A percentile compares a stretch with the other conserved stretches of the same genome.
phyloP scores from a whole-genome alignment of 2,888 invertebrate species.

The Tanytarsus gracilentus region DNA sequence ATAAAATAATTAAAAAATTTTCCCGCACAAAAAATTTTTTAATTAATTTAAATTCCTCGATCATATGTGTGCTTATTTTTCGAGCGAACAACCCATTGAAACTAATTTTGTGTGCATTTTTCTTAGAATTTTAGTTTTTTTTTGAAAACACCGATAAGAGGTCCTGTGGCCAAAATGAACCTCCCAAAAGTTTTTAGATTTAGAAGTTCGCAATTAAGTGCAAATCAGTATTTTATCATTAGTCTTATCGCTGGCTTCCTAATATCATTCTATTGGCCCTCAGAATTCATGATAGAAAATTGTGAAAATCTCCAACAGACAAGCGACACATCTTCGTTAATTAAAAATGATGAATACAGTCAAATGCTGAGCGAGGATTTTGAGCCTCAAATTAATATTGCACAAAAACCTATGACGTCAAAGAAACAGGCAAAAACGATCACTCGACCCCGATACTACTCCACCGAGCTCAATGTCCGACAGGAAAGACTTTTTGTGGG shows the following conservation, averaged over 20 bases:
- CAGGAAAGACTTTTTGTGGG: constrained; percentile 87
- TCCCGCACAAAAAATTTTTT: too few relatives aligned
- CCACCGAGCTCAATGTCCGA: constrained; percentile 87
- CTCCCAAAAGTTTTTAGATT: constrained; percentile 17
- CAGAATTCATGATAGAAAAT: not conserved
- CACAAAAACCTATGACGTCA: constrained; percentile 43
- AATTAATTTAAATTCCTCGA: too few relatives aligned
- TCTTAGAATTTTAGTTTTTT: too few relatives aligned
- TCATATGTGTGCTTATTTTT: too few relatives aligned
- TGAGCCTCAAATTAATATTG: constrained; percentile 43
- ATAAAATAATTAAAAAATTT: too few relatives aligned
- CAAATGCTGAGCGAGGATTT: constrained; percentile 37
- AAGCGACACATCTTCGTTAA: not conserved
- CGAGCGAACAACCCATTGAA: too few relatives aligned
- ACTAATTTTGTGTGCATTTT: too few relatives aligned
- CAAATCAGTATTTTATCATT: constrained; percentile 20
- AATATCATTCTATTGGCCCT: constrained; percentile 11
- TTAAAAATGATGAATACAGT: not conserved
- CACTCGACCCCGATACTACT: constrained; percentile 83
- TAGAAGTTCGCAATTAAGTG: constrained; percentile 20
- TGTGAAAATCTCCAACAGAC: too few relatives aligned
- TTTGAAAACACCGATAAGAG: too few relatives aligned
- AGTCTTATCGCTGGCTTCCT: constrained; percentile 13
- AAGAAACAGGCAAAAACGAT: constrained; percentile 51
- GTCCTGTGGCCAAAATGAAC: not conserved